Base-by-base conservation (phyloP, 2,888 invertebrate genomes). In the Tricholauxania praeusta region DNA sequence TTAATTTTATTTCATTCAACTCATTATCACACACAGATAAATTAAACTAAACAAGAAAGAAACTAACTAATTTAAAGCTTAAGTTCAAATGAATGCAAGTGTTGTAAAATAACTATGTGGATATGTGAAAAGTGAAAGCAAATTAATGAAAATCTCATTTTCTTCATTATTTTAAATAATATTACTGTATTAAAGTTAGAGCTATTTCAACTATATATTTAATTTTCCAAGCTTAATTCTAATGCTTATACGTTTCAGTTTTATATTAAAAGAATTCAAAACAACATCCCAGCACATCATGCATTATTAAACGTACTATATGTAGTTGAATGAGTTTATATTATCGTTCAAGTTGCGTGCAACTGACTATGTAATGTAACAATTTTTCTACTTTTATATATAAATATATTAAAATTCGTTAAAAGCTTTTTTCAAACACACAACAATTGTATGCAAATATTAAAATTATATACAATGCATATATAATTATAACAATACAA, bases 81-180 rank as follows among this genome's bases (percentile, higher is more conserved):
- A 65, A 64, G 53, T 55, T 66, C 52, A 53, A 66, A 66, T 8
- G 57, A 47, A 67, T 67, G 64, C 57, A 53, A 65, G 19, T 55
- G 52, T 48, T 52, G 22, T 64, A 64, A 47, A 64, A 53, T 53
- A 52, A 66, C 51, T 59, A 66, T 69, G 22, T 28, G 60, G 48
- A 59, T 60, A 60, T 69, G 51, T 60, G 47, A n/a, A 60, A 51
- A 32, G 65, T 32, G 65, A 55, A 17, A 53, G 47, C 10, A 55
- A 48, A 19, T 67, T 12, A 55, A 67, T 57, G 55, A 39, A 39
- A 67, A 67, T 57, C 67, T 67, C 57, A 67, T 17, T 48, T 53
- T 53, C 12, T 39, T 39, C 39, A 39, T 39, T 39, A 39, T 39
- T 39, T 39, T n/a, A 59, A 68, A 59, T 57, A 48, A 59, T 55